Evolutionary conservation across 2,888 invertebrate species (phyloP).

Genomic region (Hypselothyrea guttata): DNA sequence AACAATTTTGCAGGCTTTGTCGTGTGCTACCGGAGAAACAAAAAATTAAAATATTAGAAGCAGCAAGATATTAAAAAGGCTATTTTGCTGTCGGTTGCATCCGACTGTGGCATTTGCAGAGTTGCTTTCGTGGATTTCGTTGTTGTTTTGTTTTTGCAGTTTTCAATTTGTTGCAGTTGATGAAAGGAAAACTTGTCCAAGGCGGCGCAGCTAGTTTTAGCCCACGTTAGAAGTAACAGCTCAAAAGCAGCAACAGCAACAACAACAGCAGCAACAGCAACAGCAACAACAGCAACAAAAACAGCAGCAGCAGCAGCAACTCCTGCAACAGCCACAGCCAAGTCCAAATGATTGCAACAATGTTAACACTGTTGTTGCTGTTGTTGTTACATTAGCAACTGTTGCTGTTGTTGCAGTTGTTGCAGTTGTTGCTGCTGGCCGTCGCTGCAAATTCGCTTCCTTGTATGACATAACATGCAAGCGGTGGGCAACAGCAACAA

Average conservation of each 20-base stretch:
- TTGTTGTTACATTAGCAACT: constrained; percentile 24
- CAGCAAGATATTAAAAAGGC: no score
- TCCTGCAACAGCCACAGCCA: constrained; percentile 44
- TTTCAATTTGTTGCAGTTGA: constrained; percentile 40
- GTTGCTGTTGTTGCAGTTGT: constrained; percentile 1
- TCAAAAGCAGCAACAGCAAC: constrained; percentile 7
- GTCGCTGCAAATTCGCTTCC: constrained; percentile 66
- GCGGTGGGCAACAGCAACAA: constrained; percentile 42
- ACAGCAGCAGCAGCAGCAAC: constrained; percentile 19
- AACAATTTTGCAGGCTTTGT: no score
- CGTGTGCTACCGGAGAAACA: no score
- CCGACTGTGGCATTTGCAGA: no score
- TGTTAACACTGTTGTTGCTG: constrained; percentile 43
- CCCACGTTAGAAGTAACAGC: constrained; percentile 52
- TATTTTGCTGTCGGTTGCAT: no score
- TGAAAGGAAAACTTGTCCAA: constrained; percentile 67
- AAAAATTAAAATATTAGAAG: no score
- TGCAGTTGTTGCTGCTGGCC: constrained; percentile 34
- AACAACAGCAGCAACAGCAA: constrained; percentile 16
- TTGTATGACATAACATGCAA: constrained; percentile 77
- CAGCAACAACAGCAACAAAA: constrained; percentile 8
- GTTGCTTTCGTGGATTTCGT: no score
- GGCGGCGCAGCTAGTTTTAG: constrained; percentile 50
- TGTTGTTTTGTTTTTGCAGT: no score
- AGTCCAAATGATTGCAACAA: constrained; percentile 59